Base-by-base conservation (phyloP, 1,140 invertebrate species). In the Euwallacea similis region DNA sequence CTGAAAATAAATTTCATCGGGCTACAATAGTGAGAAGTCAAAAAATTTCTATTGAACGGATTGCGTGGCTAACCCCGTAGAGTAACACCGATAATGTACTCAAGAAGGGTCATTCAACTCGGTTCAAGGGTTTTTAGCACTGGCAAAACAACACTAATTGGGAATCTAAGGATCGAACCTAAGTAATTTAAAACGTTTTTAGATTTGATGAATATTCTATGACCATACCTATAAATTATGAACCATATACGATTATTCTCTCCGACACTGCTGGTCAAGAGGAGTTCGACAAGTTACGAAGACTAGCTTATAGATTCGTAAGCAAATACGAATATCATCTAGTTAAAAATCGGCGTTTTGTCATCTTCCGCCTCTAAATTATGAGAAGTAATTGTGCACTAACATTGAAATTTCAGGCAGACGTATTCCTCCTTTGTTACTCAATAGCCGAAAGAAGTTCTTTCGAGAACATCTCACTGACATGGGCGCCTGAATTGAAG, bases 401-500 rank as follows among this genome's bases (percentile, higher is more conserved):
- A 21, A 8, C 6, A 13, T 62, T 62, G 6, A 62, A 62, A 62
- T 68, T 76, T 96, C 94, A 98, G 84, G 98, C 96, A 42, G 96
- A 98, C 84, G 96, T 98, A 59, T 98, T 99, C 85, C 88, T 98
- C 55, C 94, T 98, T 82, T 98, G 97, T 83, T 99, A 98, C 84
- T 97, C 96, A 46, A 84, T 99, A 71, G 95, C 98, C 9, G 98
- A 98, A 85, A 96, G 96, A 59, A 94, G 95, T 11, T 98, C 96
- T 75, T 99, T 98, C 85, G 96, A 98, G 84, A 99, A 99, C 84
- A 96, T 99, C 50, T 86, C 95, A 78, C 95, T 96, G 83, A 97
- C 97, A 86, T 97, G 95, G 95, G 96, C 94, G 64, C 95, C 95
- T 56, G 95, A 97, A 86, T 91, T 85, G 70, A 76, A 69, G 65